Base-by-base conservation (phyloP, 2,113 vertebrate genomes). In the Amazona vittata region DNA sequence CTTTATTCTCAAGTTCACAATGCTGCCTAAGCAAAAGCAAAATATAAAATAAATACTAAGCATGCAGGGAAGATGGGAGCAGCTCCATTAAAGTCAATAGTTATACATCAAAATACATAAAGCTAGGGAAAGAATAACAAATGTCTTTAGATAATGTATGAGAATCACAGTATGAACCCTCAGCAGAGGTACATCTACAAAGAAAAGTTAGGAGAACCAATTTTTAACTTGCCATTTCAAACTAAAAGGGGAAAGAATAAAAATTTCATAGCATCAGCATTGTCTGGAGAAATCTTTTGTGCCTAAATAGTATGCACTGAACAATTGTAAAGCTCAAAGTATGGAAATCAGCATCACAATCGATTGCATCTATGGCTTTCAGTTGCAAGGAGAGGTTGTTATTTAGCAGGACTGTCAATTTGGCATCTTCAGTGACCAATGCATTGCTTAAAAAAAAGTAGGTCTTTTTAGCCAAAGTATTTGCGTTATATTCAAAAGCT, bases 81-180 rank as follows among this genome's bases (percentile, higher is more conserved):
- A 80, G 52, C 55, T 83, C 80, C 81, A 75, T 91, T 94, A 96
- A 95, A 92, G 91, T 89, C 92, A 91, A 76, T 21, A 84, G 88
- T 49, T 73, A 78, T 39, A 76, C 49, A 92, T 82, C 84, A 89
- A 95, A 94, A 79, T 86, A 94, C 55, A 87, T 86, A 89, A 82
- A 96, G 65, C 2, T 33, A 3, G 21, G 33, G 64, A 83, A 90
- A 80, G 57, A 95, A 94, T 88, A 94, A 94, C 39, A 83, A 94
- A 86, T 73, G 49, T 35, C 74, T 96, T 87, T 69, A 85, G 91
- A 92, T 94, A 93, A 95, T 91, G 65, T 35, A 89, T 91, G 92
- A 96, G 62, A 65, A 62, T 64, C 95, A 89, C 96, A 96, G 92
- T 62, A 21, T 82, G 96, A 96, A 43, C 31, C 31, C 77, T 90